Base-by-base conservation (phyloP, 1,140 invertebrate species). In the Drosophila malerkotliana region DNA sequence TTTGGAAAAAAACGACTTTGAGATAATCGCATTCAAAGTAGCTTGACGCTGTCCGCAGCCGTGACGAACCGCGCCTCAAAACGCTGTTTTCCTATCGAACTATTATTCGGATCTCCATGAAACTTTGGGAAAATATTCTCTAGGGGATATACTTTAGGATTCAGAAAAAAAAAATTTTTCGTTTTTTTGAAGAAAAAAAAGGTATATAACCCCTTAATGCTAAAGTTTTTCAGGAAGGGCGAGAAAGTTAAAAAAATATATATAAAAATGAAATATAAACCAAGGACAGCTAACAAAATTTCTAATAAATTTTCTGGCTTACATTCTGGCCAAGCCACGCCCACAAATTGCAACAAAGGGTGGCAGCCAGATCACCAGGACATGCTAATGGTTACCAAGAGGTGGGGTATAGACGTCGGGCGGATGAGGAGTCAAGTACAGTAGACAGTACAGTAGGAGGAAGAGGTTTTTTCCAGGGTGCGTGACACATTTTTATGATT, bases 401-500 rank as follows among this genome's bases (percentile, higher is more conserved):
- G 21, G 21, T 21, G 21, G 21, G 21, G 21, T 21, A 21, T 21
- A 21, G 21, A 3, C 21, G 21, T 21, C 21, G 47, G 8, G 45
- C 8, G 8, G 30, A 9, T 45, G 30, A 26, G 47, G 12, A 6
- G 41, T 15, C 7, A 3, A 18, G 7, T 8, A 6, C 2, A 1
- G 8, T 8, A 15, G 41, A 6, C 8, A 4, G 7, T 0, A 1
- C n/a, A 30, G 21, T 18, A 12, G 15, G 26, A 15, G 12, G 7
- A 28, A 2, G 10, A 8, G 2, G 12, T 37, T 37, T 37, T 44
- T 30, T 47, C 45, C 45, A 21, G 41, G 68, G 61, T 73, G 73
- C 73, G 79, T 81, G 79, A 73, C 79, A 78, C 79, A 82, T 64
- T 78, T 61, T 73, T 57, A 78, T 74, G 76, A 74, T 68, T 74